phyloP scores from a whole-genome alignment of 1,140 invertebrate genomes.

The Cylas formicarius region DNA sequence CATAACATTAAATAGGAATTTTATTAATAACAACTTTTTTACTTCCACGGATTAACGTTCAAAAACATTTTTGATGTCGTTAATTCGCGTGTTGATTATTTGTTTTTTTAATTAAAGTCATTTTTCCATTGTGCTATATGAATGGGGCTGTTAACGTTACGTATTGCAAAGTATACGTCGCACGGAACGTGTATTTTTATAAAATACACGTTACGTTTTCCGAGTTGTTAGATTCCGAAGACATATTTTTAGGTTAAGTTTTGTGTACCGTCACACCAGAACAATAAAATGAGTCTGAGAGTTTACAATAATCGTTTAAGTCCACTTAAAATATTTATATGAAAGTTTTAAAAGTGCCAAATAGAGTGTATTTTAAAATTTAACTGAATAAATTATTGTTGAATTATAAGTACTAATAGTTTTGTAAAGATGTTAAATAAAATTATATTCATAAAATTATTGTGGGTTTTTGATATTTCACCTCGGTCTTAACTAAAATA shows the following conservation, averaged over 20 bases:
- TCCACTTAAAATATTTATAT: constrained; percentile 9
- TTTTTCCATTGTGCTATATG: too few species aligned
- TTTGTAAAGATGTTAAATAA: constrained; percentile 23
- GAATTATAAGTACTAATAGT: constrained; percentile 21
- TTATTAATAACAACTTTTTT: too few species aligned
- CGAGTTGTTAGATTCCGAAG: constrained; percentile 2
- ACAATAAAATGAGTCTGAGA: neutral
- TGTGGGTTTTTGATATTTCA: too few species aligned
- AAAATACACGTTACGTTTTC: constrained; percentile 5
- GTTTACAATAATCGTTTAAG: too few species aligned
- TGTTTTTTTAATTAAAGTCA: too few species aligned
- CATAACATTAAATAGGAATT: too few species aligned
- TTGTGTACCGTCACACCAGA: constrained; percentile 9
- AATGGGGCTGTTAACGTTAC: too few species aligned
- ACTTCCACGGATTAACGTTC: too few species aligned
- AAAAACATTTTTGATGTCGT: too few species aligned
- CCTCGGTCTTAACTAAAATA: too few species aligned
- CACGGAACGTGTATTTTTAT: neutral
- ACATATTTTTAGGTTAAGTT: neutral
- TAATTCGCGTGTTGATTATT: too few species aligned
- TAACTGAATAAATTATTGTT: constrained; percentile 28
- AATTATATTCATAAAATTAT: constrained; percentile 3
- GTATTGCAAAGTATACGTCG: too few species aligned
- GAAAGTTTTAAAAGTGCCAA: constrained; percentile 19
- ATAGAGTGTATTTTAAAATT: constrained; percentile 18